Conservation (phyloP, 2,797 vertebrate species). For the Crocidura indochinensis region DNA sequence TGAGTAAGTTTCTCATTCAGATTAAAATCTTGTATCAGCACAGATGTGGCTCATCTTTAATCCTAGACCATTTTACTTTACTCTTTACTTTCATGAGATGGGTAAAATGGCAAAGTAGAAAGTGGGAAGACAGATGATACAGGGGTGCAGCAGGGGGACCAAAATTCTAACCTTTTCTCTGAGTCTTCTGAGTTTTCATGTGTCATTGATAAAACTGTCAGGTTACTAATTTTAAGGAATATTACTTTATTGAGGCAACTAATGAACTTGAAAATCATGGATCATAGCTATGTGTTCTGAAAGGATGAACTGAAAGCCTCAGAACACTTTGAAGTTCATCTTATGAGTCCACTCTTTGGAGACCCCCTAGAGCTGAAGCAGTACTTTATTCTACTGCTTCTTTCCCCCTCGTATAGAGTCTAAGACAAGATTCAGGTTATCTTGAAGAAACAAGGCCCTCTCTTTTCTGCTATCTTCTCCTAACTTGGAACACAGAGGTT, state of each 20-base stretch:
- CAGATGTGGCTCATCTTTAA: too few relatives aligned
- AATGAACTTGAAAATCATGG: neutral
- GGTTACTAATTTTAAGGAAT: neutral
- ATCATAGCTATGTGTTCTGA: neutral
- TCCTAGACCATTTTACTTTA: neutral
- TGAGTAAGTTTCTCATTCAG: conserved; percentile 23
- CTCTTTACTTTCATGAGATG: neutral
- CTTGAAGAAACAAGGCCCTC: neutral
- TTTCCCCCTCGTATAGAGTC: neutral
- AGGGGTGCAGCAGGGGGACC: neutral
- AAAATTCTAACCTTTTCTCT: neutral
- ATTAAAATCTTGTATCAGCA: neutral
- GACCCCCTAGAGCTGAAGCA: neutral
- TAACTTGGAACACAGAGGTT: neutral
- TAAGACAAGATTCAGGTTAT: neutral
- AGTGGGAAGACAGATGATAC: neutral
- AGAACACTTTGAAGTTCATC: too few relatives aligned
- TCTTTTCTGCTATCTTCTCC: neutral
- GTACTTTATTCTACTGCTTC: neutral
- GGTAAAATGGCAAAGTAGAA: neutral
- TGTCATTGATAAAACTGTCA: neutral
- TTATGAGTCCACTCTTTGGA: neutral
- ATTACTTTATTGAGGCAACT: neutral
- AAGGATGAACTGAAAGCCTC: neutral
- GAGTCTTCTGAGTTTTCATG: neutral